Evolutionary conservation across 2,797 vertebrate genomes (phyloP), one percentile per base, ranked within the genome.

Genomic region (Poeciliopsis paucimaculata): DNA sequence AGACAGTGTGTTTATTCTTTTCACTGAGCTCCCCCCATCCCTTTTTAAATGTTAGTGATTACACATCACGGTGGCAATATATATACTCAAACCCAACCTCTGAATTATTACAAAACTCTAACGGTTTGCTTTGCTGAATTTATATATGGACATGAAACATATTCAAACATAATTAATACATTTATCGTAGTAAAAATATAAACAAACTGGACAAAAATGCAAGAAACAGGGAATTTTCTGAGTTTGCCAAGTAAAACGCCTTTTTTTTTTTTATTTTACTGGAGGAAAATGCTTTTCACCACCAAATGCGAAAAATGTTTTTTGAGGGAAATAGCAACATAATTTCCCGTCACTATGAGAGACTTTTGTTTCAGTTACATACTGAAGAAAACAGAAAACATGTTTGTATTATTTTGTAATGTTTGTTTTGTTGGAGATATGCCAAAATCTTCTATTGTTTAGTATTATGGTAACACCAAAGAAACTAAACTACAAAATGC

Each of bases 1-100:
- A 78, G 81, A 57, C 87, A 91, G 83, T 84, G 89, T 89, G 85
- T 93, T 92, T 91, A 86, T 88, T 92, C 87, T 91, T 72, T 73
- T 93, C 87, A 90, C 83, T 77, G 86, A 82, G 80, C 86, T 79
- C 78, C 77, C 78, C 84, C 82, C 78, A 78, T 78, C 80, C 81
- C 75, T 53, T 41, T 88, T 86, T 89, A 89, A 92, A 91, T 89
- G 88, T 89, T 92, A 79, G 81, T 83, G 72, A 88, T 91, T 86
- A 86, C 53, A 43, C 80, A 73, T 84, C 71, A 26, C 20, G 16
- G 76, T 55, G 75, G 77, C 79, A 72, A 82, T 47, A 55, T 55
- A 55, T 84, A 68, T 71, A 46, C 73, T 78, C 73, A 75, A 76
- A 47, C 78, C 70, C 77, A 71, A 80, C 84, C 85, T 84, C 71